These are phyloP conservation scores for Pardosa pseudoannulata DNA, from an alignment of 2,888 invertebrate species.

Conservation along the genomic window DNA sequence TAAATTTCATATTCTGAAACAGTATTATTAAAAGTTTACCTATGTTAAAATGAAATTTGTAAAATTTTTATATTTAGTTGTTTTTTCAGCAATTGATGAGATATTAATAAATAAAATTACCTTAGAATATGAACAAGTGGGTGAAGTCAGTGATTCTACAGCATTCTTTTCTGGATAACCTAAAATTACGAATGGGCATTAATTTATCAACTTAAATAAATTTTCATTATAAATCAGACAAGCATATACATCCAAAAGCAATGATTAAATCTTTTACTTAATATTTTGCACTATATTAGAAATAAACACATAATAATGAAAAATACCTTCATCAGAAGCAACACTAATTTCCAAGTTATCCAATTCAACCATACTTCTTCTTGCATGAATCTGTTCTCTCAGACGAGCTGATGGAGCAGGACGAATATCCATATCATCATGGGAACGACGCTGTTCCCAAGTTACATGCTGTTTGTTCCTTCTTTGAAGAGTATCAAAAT, in stretches of 20 bases:
- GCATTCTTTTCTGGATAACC: constrained; percentile 50
- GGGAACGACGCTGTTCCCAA: constrained; percentile 65
- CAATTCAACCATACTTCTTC: constrained; percentile 71
- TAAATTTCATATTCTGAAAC: no score
- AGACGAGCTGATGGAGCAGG: constrained; percentile 65
- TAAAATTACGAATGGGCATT: not conserved
- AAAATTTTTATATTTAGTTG: no score
- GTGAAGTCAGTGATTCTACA: constrained; percentile 24
- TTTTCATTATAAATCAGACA: no score
- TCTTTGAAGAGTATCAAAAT: constrained; percentile 67
- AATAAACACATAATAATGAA: no score
- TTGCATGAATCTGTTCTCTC: constrained; percentile 62
- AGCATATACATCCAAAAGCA: no score
- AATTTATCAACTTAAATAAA: no score
- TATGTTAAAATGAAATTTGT: no score
- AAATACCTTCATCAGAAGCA: constrained; percentile 63
- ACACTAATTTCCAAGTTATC: constrained; percentile 69
- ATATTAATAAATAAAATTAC: not conserved
- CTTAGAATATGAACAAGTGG: constrained; percentile 28
- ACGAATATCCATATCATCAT: constrained; percentile 73
- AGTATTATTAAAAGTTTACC: no score
- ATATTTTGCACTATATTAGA: no score
- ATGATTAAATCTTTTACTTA: no score
- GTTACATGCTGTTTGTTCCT: constrained; percentile 62
- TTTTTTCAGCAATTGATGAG: no score